Conservation (phyloP, 2,888 invertebrate genomes). For the Ophraella communa region DNA sequence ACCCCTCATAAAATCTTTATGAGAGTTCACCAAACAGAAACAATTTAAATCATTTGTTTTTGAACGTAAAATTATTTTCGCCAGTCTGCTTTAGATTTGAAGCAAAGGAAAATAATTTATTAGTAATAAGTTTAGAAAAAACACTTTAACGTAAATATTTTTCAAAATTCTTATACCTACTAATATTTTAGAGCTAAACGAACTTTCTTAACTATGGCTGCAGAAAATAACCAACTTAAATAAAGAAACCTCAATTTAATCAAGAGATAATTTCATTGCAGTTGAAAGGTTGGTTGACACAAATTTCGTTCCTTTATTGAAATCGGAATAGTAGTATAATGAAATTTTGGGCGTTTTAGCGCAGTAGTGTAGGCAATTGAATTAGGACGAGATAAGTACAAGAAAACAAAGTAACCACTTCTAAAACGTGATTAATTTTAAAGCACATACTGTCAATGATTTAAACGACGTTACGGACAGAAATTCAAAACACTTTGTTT, state of each 20-base stretch:
- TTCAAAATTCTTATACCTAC: too few relatives aligned
- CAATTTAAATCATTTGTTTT: too few relatives aligned
- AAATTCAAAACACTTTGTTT: too few relatives aligned
- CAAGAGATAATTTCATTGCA: slow-evolving; percentile 6
- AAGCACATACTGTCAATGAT: not conserved
- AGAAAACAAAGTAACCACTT: slow-evolving; percentile 16
- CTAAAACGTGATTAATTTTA: slow-evolving; percentile 19
- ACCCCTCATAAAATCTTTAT: too few relatives aligned
- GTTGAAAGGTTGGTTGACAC: slow-evolving; percentile 19
- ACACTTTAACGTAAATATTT: too few relatives aligned
- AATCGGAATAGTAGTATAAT: slow-evolving; percentile 18
- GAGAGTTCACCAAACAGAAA: too few relatives aligned
- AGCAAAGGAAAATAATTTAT: too few relatives aligned
- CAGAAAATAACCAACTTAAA: slow-evolving; percentile 3
- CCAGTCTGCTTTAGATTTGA: too few relatives aligned
- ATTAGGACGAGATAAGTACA: slow-evolving; percentile 19
- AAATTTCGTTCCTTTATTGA: slow-evolving; percentile 13
- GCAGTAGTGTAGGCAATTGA: slow-evolving; percentile 13
- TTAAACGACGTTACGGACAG: too few relatives aligned
- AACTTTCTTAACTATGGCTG: not conserved
- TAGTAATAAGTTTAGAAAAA: too few relatives aligned
- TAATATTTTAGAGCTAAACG: not conserved
- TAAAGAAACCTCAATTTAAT: slow-evolving; percentile 18
- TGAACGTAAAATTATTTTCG: too few relatives aligned
- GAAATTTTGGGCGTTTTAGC: slow-evolving; percentile 19